Base-by-base conservation (phyloP, 2,113 vertebrate genomes). In the Galbula dea region DNA sequence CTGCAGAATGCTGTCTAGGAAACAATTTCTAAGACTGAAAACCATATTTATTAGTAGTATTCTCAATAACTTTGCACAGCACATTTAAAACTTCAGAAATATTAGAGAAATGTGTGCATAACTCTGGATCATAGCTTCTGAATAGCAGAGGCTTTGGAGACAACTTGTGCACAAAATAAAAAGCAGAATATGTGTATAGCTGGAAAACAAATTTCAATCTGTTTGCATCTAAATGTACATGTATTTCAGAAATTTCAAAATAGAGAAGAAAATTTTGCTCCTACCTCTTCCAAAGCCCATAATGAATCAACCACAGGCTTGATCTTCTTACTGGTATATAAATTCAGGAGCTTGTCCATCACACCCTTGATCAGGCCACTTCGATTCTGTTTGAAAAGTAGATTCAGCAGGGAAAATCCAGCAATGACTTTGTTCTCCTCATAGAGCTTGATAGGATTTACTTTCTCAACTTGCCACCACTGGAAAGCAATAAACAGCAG, bases 391-490 rank as follows among this genome's bases (percentile, higher is more conserved):
- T 99, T 99, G 98, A 99, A 99, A 89, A 99, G 99, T 52, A 99
- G 98, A 90, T 98, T 99, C 91, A 99, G 97, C 73, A 99, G 98
- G 22, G 99, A 99, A 95, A 99, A 99, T 49, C 99, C 99, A 9
- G 99, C 99, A 55, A 99, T 99, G 93, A 99, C 98, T 98, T 99
- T 99, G 98, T 99, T 99, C 97, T 99, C 99, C 96, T 99, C 99
- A 0, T 99, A 99, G 16, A 99, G 98, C 97, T 99, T 99, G 96
- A 99, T 99, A 37, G 99, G 99, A 97, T 99, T 99, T 91, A 99
- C 99, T 94, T 99, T 99, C 97, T 99, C 99, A 76, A 99, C 99
- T 94, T 99, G 99, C 99, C 99, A 99, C 99, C 99, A 99, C 99
- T 99, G 96, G 22, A 91, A 96, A 63, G 30, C 76, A 95, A 89